Base-by-base conservation (phyloP, 2,888 invertebrate species). In the Cremastinae sp. region DNA sequence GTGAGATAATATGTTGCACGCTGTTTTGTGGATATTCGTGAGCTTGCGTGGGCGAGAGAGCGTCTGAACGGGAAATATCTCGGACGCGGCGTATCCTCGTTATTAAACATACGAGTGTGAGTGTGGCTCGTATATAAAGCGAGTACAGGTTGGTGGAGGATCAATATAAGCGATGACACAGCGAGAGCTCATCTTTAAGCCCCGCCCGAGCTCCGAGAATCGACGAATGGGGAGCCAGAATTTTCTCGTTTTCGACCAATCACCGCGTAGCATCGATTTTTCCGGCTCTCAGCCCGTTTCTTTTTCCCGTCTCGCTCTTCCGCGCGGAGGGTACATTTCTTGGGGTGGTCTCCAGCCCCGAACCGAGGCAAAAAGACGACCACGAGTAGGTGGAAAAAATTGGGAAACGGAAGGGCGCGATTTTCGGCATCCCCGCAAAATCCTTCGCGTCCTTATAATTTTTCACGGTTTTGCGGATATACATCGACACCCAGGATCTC, bases 141-240 rank as follows among this genome's bases (percentile, higher is more conserved):
- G 41, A 28, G 20, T 12, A 59, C 71, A 64, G 80, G 82, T 83
- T 78, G 79, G 70, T 82, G 16, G 62, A 84, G 87, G 89, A 89
- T 89, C 89, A 88, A 89, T 89, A 89, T 89, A 89, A 86, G 85
- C 87, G 88, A 89, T 89, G 88, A 89, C 87, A 89, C 83, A 88
- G 85, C 87, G 86, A 88, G 86, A 89, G 88, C 88, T 89, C 87
- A 89, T 89, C 88, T 88, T 87, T 86, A 88, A 87, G 88, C 88
- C 83, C 84, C 89, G 84, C 89, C 88, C 84, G 68, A 69, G 75
- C 58, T 45, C 61, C 71, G 66, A 49, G 28, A 55, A 22, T 78
- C 75, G 55, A 70, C 89, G 88, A 89, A 89, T 87, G 78, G 68
- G 37, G 39, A 78, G 5, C 14, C 22, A 39, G 77, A 77, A 77